Conservation (phyloP, 2,797 vertebrate genomes). For the Vipera ursinii region DNA sequence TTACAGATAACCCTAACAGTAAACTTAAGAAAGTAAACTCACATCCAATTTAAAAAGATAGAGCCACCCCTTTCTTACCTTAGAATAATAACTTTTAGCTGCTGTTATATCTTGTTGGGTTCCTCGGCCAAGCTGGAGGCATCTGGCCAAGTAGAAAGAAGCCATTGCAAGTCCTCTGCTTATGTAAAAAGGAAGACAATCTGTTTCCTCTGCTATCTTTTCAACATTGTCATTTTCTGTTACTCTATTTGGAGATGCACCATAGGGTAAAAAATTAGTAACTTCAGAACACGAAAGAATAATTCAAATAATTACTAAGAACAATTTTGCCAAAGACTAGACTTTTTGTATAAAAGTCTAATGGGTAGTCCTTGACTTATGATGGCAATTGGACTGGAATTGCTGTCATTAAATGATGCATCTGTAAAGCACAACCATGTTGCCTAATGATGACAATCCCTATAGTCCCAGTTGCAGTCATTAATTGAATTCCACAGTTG, state of each 20-base stretch:
- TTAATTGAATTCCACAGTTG: neutral
- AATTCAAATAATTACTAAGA: neutral
- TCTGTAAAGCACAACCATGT: neutral
- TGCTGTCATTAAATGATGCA: neutral
- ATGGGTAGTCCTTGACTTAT: neutral
- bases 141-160: conserved; percentile 76
- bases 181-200: conserved; percentile 70
- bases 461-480: neutral
- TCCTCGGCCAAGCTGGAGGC: conserved; percentile 75
- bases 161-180: conserved; percentile 73
- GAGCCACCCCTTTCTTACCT: conserved; percentile 59
- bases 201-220: conserved; percentile 60
- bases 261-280: conserved; percentile 2
- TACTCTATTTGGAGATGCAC: conserved; percentile 63
- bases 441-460: neutral
- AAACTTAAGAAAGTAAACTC: neutral
- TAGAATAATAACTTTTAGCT: conserved; percentile 70
- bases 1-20: neutral
- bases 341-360: neutral
- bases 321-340: neutral
- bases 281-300: neutral
- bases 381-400: neutral
- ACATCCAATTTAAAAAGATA: neutral
- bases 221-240: conserved; percentile 63
- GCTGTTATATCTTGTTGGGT: conserved; percentile 55